Evolutionary conservation across 1,140 invertebrate species (phyloP).

Genomic region (Anastrepha ludens): DNA sequence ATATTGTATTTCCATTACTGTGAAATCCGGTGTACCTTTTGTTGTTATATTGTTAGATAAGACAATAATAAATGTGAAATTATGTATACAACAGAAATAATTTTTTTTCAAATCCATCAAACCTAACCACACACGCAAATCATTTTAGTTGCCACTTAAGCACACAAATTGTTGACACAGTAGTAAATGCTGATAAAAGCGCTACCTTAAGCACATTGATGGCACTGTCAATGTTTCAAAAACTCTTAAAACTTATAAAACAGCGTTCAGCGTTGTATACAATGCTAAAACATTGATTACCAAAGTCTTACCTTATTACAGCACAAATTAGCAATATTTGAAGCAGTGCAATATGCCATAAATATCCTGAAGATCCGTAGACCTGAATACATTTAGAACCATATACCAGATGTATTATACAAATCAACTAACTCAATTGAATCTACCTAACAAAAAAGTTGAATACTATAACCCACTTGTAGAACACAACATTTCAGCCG

Average conservation of each 20-base stretch:
- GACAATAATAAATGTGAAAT: constrained; percentile 44
- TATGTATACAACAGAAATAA: neutral
- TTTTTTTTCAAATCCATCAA: neutral
- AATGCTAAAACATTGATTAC: too few species aligned
- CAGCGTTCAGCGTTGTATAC: too few species aligned
- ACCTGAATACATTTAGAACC: neutral
- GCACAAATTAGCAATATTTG: too few species aligned
- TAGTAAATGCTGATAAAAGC: neutral
- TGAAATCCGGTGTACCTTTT: neutral
- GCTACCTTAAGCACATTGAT: neutral
- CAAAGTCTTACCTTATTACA: too few species aligned
- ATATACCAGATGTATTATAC: neutral
- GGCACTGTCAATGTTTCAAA: neutral
- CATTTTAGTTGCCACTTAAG: neutral
- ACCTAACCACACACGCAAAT: neutral
- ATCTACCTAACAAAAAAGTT: neutral
- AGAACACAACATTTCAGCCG: neutral
- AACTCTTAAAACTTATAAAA: too few species aligned
- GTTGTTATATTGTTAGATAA: neutral
- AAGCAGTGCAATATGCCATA: too few species aligned
- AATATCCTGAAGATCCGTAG: neutral
- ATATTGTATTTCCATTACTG: neutral
- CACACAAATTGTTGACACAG: neutral
- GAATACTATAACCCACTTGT: constrained; percentile 5
- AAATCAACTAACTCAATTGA: neutral